Percentiles rank a stretch among this genome's conserved stretches.
Conservation (phyloP, 2,113 vertebrate species). For the Notothenia coriiceps region DNA sequence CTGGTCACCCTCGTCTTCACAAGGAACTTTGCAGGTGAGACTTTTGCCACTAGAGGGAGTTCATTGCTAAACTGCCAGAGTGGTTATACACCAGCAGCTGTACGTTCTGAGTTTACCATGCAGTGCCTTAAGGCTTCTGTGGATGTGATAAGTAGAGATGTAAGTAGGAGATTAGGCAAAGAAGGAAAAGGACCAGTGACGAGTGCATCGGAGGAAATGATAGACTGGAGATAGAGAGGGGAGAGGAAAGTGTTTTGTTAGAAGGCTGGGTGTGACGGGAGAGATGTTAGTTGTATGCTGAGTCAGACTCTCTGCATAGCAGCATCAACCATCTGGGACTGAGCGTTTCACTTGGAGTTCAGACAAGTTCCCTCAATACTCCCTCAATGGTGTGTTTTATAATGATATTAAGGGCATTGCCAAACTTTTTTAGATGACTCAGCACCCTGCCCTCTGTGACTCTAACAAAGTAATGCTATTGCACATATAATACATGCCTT, state of each 20-base stretch:
- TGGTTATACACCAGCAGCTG: neutral
- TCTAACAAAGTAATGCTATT: neutral
- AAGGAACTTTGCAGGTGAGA: conserved; percentile 98
- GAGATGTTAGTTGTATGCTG: conserved; percentile 68
- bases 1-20: conserved; percentile 98
- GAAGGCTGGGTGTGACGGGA: conserved; percentile 26
- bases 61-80: neutral
- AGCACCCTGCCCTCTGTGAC: conserved; percentile 8
- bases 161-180: conserved; percentile 14
- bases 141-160: conserved; percentile 34
- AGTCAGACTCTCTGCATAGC: conserved; percentile 80
- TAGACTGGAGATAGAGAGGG: conserved; percentile 6
- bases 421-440: conserved; percentile 8
- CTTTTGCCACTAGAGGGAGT: conserved; percentile 43
- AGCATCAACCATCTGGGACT: conserved; percentile 70
- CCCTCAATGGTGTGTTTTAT: conserved; percentile 3
- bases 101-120: neutral
- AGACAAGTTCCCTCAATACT: conserved; percentile 8
- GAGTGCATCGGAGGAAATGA: neutral
- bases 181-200: neutral
- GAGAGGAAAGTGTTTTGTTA: neutral
- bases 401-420: neutral
- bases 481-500: neutral
- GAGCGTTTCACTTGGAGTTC: conserved; percentile 44
- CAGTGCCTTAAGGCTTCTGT: conserved; percentile 23